Conservation (phyloP, 2,113 vertebrate genomes). For the Carassius carassius region DNA sequence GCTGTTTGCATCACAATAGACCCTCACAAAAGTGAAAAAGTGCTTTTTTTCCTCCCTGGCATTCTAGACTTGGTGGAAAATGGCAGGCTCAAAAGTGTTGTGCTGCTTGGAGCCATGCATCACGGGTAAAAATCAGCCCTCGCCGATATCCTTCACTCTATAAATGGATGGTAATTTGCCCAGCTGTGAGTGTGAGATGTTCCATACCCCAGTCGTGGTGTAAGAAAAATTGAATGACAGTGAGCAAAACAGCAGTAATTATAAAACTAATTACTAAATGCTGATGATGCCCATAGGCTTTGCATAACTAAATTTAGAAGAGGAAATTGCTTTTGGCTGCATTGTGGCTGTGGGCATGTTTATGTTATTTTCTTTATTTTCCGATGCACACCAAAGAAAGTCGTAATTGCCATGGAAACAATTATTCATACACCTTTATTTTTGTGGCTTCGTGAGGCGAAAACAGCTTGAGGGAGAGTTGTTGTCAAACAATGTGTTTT, state of each 20-base stretch:
- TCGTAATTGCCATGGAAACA: constrained; percentile 78
- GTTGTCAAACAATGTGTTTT: constrained; percentile 68
- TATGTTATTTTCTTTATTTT: constrained; percentile 63
- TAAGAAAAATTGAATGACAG: constrained; percentile 98
- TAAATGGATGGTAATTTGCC: constrained; percentile 92
- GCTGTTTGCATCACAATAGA: constrained; percentile 62
- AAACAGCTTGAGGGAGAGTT: constrained; percentile 70
- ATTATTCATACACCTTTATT: constrained; percentile 65
- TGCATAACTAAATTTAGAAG: constrained; percentile 99
- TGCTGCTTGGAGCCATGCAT: constrained; percentile 32
- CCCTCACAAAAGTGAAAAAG: constrained; percentile 44
- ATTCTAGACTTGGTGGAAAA: constrained; percentile 44
- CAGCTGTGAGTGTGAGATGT: constrained; percentile 97
- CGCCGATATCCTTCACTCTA: constrained; percentile 76
- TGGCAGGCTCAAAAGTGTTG: constrained; percentile 51
- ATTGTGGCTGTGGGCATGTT: constrained; percentile 76
- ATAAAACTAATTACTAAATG: constrained; percentile 99
- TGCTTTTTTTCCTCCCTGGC: not conserved
- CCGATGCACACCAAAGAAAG: constrained; percentile 61
- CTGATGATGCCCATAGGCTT: constrained; percentile 99
- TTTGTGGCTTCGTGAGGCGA: constrained; percentile 59
- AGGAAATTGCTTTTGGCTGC: constrained; percentile 99
- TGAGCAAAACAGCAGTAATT: constrained; percentile 99
- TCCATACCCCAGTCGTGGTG: constrained; percentile 93
- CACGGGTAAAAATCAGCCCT: constrained; percentile 50